These are phyloP conservation scores for Apeira syringaria DNA, from an alignment of 2,888 invertebrate genomes.

Conservation along the genomic window DNA sequence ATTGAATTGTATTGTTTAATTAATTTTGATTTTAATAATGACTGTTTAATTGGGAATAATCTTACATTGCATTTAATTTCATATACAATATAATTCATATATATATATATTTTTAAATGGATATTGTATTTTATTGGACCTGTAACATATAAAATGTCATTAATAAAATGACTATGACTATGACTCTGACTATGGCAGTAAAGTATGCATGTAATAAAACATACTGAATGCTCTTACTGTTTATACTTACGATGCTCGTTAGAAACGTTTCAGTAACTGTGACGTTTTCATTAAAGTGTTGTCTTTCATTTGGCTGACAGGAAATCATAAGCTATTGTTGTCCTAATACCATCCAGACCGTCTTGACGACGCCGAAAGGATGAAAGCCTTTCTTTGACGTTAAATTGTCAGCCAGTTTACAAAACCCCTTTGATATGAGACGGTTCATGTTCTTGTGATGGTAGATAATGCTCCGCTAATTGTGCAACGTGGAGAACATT, in stretches of 20 bases:
- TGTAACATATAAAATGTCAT: too few species aligned
- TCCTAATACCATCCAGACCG: conserved; percentile 44
- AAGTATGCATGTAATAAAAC: too few species aligned
- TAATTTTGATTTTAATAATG: too few species aligned
- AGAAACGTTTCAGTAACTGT: conserved; percentile 45
- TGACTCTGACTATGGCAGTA: too few species aligned
- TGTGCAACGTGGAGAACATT: background rate
- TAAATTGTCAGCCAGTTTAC: conserved; percentile 33
- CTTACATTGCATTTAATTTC: too few species aligned
- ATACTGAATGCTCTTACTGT: too few species aligned
- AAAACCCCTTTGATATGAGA: conserved; percentile 14
- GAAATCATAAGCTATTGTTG: conserved; percentile 52
- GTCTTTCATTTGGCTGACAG: conserved; percentile 52
- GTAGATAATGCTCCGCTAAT: conserved; percentile 7
- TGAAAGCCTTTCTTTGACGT: conserved; percentile 38
- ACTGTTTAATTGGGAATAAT: too few species aligned
- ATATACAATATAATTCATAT: too few species aligned
- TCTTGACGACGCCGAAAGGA: conserved; percentile 40
- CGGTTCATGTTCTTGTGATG: conserved; percentile 9
- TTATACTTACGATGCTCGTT: background rate
- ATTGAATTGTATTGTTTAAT: too few species aligned
- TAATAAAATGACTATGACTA: too few species aligned
- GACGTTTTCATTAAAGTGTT: conserved; percentile 66
- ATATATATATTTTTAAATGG: too few species aligned
- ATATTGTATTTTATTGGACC: too few species aligned